Conservation (phyloP, 2,797 vertebrate genomes). For the Brachyrhaphis roseni region DNA sequence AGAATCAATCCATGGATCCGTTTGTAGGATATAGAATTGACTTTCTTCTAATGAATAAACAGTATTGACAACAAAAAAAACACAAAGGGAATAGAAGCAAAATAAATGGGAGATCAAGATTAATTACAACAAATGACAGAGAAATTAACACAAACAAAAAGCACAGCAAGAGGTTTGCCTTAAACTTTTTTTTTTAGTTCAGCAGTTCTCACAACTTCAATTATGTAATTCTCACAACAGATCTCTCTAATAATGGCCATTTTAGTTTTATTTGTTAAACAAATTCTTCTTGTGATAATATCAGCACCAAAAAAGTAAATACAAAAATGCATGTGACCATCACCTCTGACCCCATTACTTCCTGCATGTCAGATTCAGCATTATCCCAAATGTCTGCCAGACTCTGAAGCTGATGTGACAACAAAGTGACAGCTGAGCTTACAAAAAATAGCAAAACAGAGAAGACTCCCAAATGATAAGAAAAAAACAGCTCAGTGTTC, state of each 20-base stretch:
- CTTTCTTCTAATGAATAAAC: conserved; percentile 22
- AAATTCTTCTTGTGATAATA: conserved; percentile 4
- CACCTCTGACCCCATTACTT: conserved; percentile 51
- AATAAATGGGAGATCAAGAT: conserved; percentile 4
- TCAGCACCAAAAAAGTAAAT: conserved; percentile 14
- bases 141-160: not conserved
- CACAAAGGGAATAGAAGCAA: conserved; percentile 29
- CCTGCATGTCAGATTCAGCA: conserved; percentile 8
- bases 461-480: not conserved
- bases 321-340: conserved; percentile 9
- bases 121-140: conserved; percentile 9
- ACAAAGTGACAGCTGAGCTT: not conserved
- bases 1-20: conserved; percentile 37
- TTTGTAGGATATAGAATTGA: conserved; percentile 29
- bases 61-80: conserved; percentile 26
- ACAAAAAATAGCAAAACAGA: not conserved
- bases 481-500: not conserved
- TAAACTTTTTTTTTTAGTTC: not conserved
- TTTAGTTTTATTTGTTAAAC: not conserved
- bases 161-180: not conserved
- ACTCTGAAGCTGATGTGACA: not conserved
- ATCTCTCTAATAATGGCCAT: not conserved
- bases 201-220: not conserved
- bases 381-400: not conserved
- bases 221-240: not conserved